Conservation (phyloP, 2,113 vertebrate species). For the Amphilophus citrinellus region DNA sequence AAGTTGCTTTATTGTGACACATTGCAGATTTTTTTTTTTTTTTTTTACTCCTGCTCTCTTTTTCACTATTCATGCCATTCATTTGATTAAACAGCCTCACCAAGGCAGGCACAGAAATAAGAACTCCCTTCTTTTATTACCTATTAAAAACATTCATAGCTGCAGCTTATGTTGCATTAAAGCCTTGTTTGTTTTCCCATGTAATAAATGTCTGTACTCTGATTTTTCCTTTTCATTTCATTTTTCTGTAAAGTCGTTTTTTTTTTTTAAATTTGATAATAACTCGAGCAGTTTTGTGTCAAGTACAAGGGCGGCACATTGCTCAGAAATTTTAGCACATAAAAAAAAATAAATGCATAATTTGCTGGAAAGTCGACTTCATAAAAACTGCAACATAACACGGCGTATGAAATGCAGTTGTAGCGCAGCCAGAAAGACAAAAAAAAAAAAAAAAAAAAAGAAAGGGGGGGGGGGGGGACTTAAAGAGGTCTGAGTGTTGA, state of each 20-base stretch:
- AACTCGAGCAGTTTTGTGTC: constrained; percentile 55
- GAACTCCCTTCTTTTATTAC: constrained; percentile 69
- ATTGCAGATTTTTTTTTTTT: constrained; percentile 55
- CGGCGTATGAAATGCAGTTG: constrained; percentile 75
- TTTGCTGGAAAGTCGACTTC: constrained; percentile 82
- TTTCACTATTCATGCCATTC: constrained; percentile 33
- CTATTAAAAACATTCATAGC: constrained; percentile 74
- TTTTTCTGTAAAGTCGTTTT: constrained; percentile 68
- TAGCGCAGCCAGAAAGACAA: constrained; percentile 68
- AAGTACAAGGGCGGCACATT: constrained; percentile 26
- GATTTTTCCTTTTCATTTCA: constrained; percentile 64
- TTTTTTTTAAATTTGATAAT: constrained; percentile 62
- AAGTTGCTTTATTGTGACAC: constrained; percentile 74
- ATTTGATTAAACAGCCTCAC: constrained; percentile 59
- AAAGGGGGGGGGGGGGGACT: neutral
- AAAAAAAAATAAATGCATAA: constrained; percentile 60
- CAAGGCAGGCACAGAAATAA: constrained; percentile 52
- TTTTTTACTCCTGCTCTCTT: neutral
- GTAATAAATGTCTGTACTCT: constrained; percentile 62
- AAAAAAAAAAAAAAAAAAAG: constrained; percentile 63
- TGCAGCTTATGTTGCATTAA: constrained; percentile 67
- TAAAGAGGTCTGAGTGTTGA: constrained; percentile 83
- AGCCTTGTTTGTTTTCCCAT: constrained; percentile 68
- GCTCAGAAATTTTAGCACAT: constrained; percentile 49
- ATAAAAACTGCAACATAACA: constrained; percentile 81